Base-by-base conservation (phyloP, 2,888 invertebrate genomes). In the Cinara cedri region DNA sequence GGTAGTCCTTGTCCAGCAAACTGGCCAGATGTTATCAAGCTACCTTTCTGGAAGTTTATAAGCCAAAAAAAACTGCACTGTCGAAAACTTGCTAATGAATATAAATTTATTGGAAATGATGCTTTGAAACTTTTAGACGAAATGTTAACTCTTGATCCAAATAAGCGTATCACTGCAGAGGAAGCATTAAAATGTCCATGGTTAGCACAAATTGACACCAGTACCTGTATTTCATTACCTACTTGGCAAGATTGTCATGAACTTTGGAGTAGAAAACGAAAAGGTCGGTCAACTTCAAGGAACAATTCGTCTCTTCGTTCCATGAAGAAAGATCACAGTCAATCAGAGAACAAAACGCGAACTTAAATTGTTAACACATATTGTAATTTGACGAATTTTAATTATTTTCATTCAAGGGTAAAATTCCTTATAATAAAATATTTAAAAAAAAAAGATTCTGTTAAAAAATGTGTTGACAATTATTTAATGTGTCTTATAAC, bases 221-320 rank as follows among this genome's bases (percentile, higher is more conserved):
- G 94, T 85, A 92, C 91, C 72, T 91, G 91, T 2, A 94, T 94
- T 0, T 91, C 91, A 86, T 87, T 98, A 83, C 98, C 98, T 0
- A 94, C 93, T 34, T 95, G 96, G 92, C 98, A 99, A 87, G 99
- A 99, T 87, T 99, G 99, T 86, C 99, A 99, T 88, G 99, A 99
- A 87, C 89, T 99, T 85, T 99, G 98, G 98, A 96, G 97, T 84
- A 99, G 99, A 87, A 95, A 94, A 85, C 91, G 96, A n/a, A 91
- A 96, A 83, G 89, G 91, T 42, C 94, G 93, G 85, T 89, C 71
- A 46, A 72, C 78, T 60, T 93, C 85, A 89, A 93, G 63, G 94
- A 95, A 84, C 92, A 92, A 85, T 21, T 70, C 54, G 24, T 81
- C 78, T 21, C 21, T 60, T n/a, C 66, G 46, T 19, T 60, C 68